Evolutionary conservation across 1,140 invertebrate genomes (phyloP), one percentile per base, ranked within the genome.

Genomic region (Colletes gigas): DNA sequence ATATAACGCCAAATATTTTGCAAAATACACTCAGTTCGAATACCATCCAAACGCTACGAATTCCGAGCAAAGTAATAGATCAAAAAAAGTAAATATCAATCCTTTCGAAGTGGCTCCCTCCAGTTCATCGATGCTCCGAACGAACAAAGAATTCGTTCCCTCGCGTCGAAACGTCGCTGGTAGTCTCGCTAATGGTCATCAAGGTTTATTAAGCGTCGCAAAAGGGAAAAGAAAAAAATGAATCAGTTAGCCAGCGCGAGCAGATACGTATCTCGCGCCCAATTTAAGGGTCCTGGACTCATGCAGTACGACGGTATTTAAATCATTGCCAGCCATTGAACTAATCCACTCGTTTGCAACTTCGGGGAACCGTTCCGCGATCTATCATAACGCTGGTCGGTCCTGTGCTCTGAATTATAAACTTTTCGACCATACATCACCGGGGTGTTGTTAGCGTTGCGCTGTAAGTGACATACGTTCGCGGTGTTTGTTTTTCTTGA

Each of bases 341-440:
- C 79, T 83, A 83, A 83, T 83, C 82, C 81, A 83, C 78, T 77
- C 65, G 67, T 81, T 81, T 71, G 39, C 47, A 67, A 57, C 55
- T 71, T 15, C 67, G 75, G 65, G 19, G 21, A 68, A 83, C 52
- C 73, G 78, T 66, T 30, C 39, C 72, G 55, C 70, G 70, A 83
- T 83, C 72, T 77, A 83, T 82, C 79, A 78, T 67, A 71, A 55
- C 57, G 74, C 50, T 55, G 41, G 12, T 52, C 55, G 44, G 55
- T 69, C 57, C 30, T 30, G 50, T 19, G 52, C 50, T n/a, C 21
- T 19, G 69, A 83, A 78, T 30, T 79, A 83, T 79, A 62, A 83
- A 83, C 79, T 83, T 82, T 68, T 82, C 47, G 73, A 52, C 62
- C 73, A 68, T 82, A 72, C 75, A 83, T 83, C 75, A 79, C 44